Conservation (phyloP, 1,140 invertebrate genomes). For the Hypothenemus hampei region DNA sequence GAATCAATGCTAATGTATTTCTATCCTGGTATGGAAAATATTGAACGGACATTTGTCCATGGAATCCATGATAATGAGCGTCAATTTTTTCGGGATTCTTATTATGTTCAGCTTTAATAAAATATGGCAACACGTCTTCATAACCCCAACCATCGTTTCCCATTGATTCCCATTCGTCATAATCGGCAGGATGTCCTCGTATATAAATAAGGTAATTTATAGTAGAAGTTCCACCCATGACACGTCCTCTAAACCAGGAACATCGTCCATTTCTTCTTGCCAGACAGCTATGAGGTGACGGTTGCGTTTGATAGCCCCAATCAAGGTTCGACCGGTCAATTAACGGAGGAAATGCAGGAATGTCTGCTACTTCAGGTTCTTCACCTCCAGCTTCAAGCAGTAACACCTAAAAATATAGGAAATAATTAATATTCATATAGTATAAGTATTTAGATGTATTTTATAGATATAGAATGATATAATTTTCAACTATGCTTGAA, state of each 20-base stretch:
- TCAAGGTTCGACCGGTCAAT: slow-evolving; percentile 54
- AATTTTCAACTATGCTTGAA: no score
- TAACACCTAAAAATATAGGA: slow-evolving; percentile 58
- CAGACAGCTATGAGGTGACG: slow-evolving; percentile 48
- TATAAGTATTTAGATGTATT: no score
- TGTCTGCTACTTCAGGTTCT: slow-evolving; percentile 63
- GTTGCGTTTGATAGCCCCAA: slow-evolving; percentile 57
- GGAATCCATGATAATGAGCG: slow-evolving; percentile 51
- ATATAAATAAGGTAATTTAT: slow-evolving; percentile 55
- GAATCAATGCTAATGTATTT: slow-evolving; percentile 51
- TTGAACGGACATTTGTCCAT: slow-evolving; percentile 59
- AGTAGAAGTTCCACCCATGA: slow-evolving; percentile 52
- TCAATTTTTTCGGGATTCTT: slow-evolving; percentile 46
- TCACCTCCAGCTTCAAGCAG: slow-evolving; percentile 73
- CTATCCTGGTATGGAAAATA: slow-evolving; percentile 56
- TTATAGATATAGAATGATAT: no score
- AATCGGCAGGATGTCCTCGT: slow-evolving; percentile 50
- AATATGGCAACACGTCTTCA: slow-evolving; percentile 51
- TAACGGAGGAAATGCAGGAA: slow-evolving; percentile 58
- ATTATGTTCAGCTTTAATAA: slow-evolving; percentile 53
- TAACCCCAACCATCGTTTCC: slow-evolving; percentile 51
- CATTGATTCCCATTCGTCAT: slow-evolving; percentile 50
- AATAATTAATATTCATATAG: no score
- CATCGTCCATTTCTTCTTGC: slow-evolving; percentile 45
- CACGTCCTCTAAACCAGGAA: slow-evolving; percentile 50